Evolutionary conservation across 2,888 invertebrate genomes (phyloP), one percentile per base, ranked within the genome.

Genomic region (Odontocolon sp.): DNA sequence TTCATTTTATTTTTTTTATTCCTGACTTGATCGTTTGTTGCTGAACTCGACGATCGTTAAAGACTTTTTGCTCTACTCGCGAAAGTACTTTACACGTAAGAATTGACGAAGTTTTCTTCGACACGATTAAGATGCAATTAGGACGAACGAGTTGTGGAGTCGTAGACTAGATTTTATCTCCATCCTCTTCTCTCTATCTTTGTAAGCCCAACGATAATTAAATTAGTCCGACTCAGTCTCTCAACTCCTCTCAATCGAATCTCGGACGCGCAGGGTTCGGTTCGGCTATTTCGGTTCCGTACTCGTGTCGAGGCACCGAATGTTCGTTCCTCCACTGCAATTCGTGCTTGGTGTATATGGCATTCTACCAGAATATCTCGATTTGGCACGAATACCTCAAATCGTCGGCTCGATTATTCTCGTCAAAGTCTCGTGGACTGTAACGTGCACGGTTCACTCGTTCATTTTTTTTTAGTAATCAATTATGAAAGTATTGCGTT

Each of bases 401-500:
- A 57, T 16, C 40, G 47, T 64, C 47, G 26, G 33, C 69, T 52
- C 69, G 69, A 75, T 75, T 75, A 75, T 75, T 75, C 63, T 57
- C 56, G 69, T 69, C 74, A 69, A 56, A 68, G 50, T 64, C 40
- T 68, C 61, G 23, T 56, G 47, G 45, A 18, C 9, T 36, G n/a
- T n/a, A 11, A 50, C 52, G n/a, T 45, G n/a, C 67, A 21, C 56
- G 57, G 50, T 59, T 66, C 42, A 28, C 50, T 64, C 64, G 42
- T 52, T 67, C 63, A 52, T 64, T 67, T 72, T 71, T 61, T 40
- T 72, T 71, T 45, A 50, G 38, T 68, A 69, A 72, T 72, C 76
- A 76, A 78, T 78, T 69, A 72, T 72, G 56, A 36, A 42, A 36
- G 63, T 66, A 74, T 56, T 28, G 56, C 47, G 56, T 80, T 79